Conservation (phyloP, 2,797 vertebrate species). For the Loriculus beryllinus region DNA sequence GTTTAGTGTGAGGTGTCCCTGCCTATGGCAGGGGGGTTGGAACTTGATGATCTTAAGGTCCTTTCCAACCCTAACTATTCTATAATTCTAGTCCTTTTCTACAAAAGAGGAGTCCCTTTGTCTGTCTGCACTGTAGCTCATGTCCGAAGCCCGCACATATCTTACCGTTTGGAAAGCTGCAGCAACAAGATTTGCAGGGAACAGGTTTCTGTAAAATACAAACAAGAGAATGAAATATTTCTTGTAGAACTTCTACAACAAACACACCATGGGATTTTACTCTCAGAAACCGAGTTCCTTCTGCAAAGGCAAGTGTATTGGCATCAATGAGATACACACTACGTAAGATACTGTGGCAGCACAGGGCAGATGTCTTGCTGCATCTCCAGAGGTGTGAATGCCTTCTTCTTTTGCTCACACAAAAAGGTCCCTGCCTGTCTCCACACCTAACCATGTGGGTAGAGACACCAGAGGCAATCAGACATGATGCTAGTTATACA, state of each 20-base stretch:
- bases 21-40: too few relatives aligned
- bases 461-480: background rate
- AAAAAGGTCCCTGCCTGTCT: background rate
- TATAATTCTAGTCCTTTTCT: background rate
- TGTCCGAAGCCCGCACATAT: background rate
- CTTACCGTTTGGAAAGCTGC: conserved; percentile 93
- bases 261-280: accelerated
- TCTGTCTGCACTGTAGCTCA: background rate
- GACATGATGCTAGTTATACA: background rate
- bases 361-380: accelerated
- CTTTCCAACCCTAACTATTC: background rate
- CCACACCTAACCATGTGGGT: background rate
- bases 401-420: background rate
- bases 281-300: background rate
- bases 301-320: background rate
- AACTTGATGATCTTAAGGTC: background rate
- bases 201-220: conserved; percentile 87
- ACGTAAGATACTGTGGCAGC: background rate
- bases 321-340: background rate
- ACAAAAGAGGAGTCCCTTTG: background rate
- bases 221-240: background rate
- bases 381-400: background rate
- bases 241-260: background rate
- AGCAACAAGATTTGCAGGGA: conserved; percentile 92
- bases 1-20: too few relatives aligned